Percentiles rank a stretch among this genome's conserved stretches.
Conservation (phyloP, 2,888 invertebrate genomes). For the Mesoligia furuncula region DNA sequence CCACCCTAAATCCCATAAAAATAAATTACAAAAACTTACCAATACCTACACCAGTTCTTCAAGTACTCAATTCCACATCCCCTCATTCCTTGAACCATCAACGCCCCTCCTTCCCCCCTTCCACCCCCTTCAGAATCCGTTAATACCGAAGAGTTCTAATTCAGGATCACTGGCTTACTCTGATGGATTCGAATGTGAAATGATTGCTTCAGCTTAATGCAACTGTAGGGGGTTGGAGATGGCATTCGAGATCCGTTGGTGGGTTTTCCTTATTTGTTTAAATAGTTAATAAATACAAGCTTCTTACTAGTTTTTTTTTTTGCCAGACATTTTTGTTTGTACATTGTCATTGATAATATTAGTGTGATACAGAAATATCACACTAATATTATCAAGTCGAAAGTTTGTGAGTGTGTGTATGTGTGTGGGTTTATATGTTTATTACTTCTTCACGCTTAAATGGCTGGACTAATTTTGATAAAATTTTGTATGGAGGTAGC, state of each 20-base stretch:
- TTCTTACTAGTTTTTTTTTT: not conserved
- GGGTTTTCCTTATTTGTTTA: constrained; percentile 7
- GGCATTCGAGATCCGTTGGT: not conserved
- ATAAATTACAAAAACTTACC: constrained; percentile 40
- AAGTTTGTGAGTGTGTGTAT: too few species aligned
- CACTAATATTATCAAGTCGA: too few species aligned
- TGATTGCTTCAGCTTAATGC: constrained; percentile 51
- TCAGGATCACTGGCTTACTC: constrained; percentile 60
- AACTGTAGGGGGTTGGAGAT: constrained; percentile 9
- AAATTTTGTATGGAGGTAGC: too few species aligned
- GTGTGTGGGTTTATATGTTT: too few species aligned
- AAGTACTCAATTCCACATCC: constrained; percentile 31
- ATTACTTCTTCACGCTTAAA: too few species aligned
- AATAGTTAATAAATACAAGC: too few species aligned
- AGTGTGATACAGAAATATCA: too few species aligned
- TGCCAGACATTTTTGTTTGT: not conserved
- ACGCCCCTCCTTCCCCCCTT: not conserved
- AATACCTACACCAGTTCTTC: constrained; percentile 30
- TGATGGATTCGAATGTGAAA: constrained; percentile 53
- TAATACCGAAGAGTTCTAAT: constrained; percentile 62
- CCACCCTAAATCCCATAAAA: constrained; percentile 23
- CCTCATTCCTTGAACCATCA: constrained; percentile 40
- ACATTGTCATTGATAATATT: too few species aligned
- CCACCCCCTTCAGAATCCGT: constrained; percentile 37
- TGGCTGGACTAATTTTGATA: too few species aligned